Base-by-base conservation (phyloP, 2,113 vertebrate genomes). In the Eleginops maclovinus region DNA sequence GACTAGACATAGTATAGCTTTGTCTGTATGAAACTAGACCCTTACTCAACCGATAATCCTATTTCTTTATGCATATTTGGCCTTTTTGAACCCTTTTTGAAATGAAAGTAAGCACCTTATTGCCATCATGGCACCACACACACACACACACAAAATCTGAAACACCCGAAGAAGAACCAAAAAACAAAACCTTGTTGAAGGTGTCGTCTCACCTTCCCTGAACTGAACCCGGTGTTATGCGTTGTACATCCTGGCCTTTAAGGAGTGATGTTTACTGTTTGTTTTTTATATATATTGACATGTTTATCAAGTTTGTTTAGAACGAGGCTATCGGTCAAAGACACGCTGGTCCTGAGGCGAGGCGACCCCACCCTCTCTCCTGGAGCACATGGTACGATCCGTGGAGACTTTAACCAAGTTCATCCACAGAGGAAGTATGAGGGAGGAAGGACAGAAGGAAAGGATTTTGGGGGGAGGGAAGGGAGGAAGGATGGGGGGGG, bases 371-470 rank as follows among this genome's bases (percentile, higher is more conserved):
- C 11, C 19, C 64, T 41, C 44, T 10, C 58, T 11, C 59, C 31
- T 40, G 53, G 28, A 71, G 69, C 63, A 85, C 71, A 63, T 80
- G 88, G 89, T 88, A 87, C 77, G 21, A 87, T 72, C 84, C 22
- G 16, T 44, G 61, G 72, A 88, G 85, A 84, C 81, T 73, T 67
- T 41, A n/a, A 87, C 72, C 60, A 76, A 80, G 84, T 85, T 79
- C 10, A 66, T 80, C 62, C 49, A 73, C 78, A 72, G 73, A 64
- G 55, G 56, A 68, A 67, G 72, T 16, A 24, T 73, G 75, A 71
- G 59, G 49, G 44, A 63, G 17, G 68, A 59, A 58, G 26, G 31
- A 24, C 14, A 15, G 24, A 61, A 44, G 40, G 41, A 69, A 40
- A 14, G 13, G 61, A 60, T 15, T n/a, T n/a, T 0, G 3, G 2